A percentile compares a stretch with the other conserved stretches of the same genome.
These are phyloP conservation scores for Clamator glandarius DNA, from an alignment of 2,797 vertebrate genomes.

Conservation along the genomic window DNA sequence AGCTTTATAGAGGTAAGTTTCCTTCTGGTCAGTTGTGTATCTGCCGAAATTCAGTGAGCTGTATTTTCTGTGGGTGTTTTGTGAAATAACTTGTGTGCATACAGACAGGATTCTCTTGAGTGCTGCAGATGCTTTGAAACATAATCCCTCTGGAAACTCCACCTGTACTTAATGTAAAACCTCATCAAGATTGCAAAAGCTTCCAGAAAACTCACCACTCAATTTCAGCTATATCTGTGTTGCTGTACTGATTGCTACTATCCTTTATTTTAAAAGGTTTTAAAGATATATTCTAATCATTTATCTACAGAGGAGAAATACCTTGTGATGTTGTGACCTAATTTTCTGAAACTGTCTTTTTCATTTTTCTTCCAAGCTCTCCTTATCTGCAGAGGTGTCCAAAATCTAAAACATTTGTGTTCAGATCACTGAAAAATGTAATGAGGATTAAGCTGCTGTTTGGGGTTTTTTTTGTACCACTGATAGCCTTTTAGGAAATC, in stretches of 20 bases:
- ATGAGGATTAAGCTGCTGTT: background rate
- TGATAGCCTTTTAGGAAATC: background rate
- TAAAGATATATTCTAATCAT: background rate
- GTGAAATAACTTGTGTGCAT: background rate
- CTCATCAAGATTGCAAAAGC: background rate
- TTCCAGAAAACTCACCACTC: background rate
- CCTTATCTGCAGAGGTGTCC: background rate
- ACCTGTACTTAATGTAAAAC: background rate
- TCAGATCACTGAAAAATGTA: background rate
- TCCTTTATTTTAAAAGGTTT: background rate
- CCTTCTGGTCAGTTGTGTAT: background rate
- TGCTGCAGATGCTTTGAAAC: background rate
- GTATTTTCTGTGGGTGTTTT: background rate
- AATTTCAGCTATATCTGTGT: background rate
- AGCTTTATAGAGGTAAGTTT: background rate
- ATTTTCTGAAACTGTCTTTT: background rate
- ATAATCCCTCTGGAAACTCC: background rate
- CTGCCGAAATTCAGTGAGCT: background rate
- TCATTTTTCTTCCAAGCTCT: background rate
- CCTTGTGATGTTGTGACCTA: background rate
- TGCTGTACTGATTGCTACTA: background rate
- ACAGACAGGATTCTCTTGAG: background rate
- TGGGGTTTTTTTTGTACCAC: fast-evolving
- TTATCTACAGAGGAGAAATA: background rate
- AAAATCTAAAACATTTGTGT: background rate